Evolutionary conservation across 2,113 vertebrate species (phyloP), one percentile per base, ranked within the genome.

Genomic region (Balaeniceps rex): DNA sequence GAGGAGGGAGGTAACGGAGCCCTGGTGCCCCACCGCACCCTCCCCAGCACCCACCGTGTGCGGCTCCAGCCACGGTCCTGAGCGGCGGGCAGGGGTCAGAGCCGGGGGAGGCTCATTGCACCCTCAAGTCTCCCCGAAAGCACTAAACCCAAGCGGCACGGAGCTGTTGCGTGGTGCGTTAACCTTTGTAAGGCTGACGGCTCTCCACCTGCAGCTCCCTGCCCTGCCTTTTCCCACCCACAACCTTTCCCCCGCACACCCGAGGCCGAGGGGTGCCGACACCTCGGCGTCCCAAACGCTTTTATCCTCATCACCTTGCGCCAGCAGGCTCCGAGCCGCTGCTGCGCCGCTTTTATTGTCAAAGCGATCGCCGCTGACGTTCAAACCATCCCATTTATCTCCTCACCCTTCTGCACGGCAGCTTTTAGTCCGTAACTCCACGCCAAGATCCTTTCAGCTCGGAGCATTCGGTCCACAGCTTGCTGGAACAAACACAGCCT

Each of bases 131-230:
- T 8, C 23, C n/a, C 51, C 1, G 7, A 51, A 55, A 66, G 15
- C 33, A 7, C 33, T 19, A 46, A 36, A 19, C 1, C 4, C 22
- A 3, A 52, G 60, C 0, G 8, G 36, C 12, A 12, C 25, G 1
- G 6, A 10, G 26, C 4, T 1, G 19, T 10, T 13, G 28, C 19
- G 3, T 3, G 69, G 28, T 5, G 46, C 31, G 3, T 25, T 34
- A 19, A 14, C 10, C 23, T 31, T 24, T 1, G 21, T 10, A 3
- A 11, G 1, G 25, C 78, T 7, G 63, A 19, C 19, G 14, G 40
- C 25, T 31, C 78, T 31, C 31, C 34, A 5, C 40, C 49, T 3
- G 7, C 63, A 33, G 22, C 42, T 69, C 65, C 22, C 4, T 2
- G 11, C 15, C 54, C 36, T 6, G 36, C 12, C n/a, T 51, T 69